Conservation (phyloP, 2,113 vertebrate genomes). For the Stegostoma tigrinum region DNA sequence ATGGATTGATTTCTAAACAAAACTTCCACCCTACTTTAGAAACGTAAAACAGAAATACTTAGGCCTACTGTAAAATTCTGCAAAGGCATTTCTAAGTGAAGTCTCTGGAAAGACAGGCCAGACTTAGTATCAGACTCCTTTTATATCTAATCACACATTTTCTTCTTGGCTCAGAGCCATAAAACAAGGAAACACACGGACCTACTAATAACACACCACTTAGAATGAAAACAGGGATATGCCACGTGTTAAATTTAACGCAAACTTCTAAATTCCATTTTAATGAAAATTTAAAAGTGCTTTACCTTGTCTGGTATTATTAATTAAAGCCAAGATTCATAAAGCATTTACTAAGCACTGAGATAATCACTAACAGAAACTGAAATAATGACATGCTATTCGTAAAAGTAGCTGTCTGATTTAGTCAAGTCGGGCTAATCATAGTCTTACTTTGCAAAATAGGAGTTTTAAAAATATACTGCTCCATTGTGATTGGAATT, state of each 20-base stretch:
- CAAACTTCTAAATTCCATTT: neutral
- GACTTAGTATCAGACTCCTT: neutral
- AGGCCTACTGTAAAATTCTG: neutral
- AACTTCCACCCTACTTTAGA: neutral
- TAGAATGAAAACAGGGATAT: slow-evolving; percentile 17
- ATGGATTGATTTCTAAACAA: neutral
- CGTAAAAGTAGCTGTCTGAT: neutral
- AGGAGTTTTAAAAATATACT: neutral
- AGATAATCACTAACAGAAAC: slow-evolving; percentile 1
- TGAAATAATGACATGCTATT: neutral
- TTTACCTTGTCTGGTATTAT: slow-evolving; percentile 8
- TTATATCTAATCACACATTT: slow-evolving; percentile 29
- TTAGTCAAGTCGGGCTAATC: neutral
- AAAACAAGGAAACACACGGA: neutral
- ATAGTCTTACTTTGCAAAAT: neutral
- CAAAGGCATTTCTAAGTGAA: neutral
- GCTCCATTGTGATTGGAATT: neutral
- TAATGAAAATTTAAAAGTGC: neutral
- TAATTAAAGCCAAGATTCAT: neutral
- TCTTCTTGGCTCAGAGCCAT: neutral
- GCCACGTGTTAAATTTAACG: slow-evolving; percentile 29
- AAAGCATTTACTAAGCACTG: neutral
- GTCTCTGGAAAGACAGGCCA: neutral
- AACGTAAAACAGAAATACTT: neutral
- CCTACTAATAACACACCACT: neutral